phyloP scores from a whole-genome alignment of 2,888 invertebrate genomes.

The Oscheius sp. region DNA sequence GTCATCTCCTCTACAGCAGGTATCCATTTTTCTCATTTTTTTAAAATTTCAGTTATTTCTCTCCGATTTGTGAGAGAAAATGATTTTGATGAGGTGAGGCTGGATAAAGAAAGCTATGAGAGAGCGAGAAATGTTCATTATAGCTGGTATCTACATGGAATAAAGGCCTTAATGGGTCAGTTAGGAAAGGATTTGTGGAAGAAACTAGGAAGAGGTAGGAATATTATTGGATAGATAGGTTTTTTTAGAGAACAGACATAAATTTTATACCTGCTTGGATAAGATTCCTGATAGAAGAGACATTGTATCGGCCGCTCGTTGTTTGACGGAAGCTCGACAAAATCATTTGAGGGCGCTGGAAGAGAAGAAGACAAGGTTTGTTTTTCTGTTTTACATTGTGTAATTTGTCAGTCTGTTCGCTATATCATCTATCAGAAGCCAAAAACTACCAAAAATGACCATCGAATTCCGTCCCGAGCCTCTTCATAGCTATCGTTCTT shows the following conservation, averaged over 20 bases:
- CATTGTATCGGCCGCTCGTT: slow-evolving; percentile 42
- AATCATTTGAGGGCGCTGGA: not conserved
- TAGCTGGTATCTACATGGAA: slow-evolving; percentile 63
- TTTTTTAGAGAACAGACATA: slow-evolving; percentile 40
- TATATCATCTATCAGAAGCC: too few relatives aligned
- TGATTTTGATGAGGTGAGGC: slow-evolving; percentile 36
- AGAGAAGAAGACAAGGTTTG: not conserved
- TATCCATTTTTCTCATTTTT: not conserved
- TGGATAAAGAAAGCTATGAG: slow-evolving; percentile 46
- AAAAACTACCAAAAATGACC: too few relatives aligned
- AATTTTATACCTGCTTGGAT: slow-evolving; percentile 51
- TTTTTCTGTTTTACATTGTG: too few relatives aligned
- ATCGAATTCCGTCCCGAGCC: too few relatives aligned
- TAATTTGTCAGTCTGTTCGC: too few relatives aligned
- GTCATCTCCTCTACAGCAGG: too few relatives aligned
- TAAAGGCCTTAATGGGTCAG: slow-evolving; percentile 64
- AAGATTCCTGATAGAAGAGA: slow-evolving; percentile 58
- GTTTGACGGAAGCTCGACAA: slow-evolving; percentile 36
- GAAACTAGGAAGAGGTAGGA: slow-evolving; percentile 47
- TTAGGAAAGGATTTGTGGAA: slow-evolving; percentile 57
- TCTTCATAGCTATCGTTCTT: too few relatives aligned
- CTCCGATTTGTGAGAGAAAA: slow-evolving; percentile 16
- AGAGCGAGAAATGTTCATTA: slow-evolving; percentile 51
- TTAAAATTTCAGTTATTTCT: not conserved
- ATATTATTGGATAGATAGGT: not conserved